Percentiles rank a stretch among this genome's conserved stretches.
These are phyloP conservation scores for Apoda limacodes DNA, from an alignment of 2,888 invertebrate genomes.

Conservation along the genomic window DNA sequence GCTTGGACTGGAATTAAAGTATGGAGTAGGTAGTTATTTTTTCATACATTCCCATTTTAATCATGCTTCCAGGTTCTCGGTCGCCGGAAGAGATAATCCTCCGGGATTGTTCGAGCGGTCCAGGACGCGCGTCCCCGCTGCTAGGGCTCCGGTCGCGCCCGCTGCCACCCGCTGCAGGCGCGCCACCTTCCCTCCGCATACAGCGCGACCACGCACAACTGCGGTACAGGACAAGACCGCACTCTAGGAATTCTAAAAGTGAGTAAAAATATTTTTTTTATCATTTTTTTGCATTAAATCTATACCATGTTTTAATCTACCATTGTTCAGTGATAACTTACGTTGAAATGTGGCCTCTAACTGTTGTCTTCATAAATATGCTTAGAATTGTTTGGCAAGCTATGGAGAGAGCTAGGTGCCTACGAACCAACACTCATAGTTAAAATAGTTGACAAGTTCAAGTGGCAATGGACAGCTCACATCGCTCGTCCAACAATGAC, in stretches of 20 bases:
- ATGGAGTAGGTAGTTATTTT: not conserved
- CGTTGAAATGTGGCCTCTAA: too few relatives aligned
- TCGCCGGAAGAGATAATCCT: slow-evolving; percentile 83
- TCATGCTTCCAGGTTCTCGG: slow-evolving; percentile 37
- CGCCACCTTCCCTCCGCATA: slow-evolving; percentile 68
- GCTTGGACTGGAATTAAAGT: too few relatives aligned
- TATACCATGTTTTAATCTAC: too few relatives aligned
- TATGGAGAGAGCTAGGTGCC: too few relatives aligned
- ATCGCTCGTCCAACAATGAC: too few relatives aligned
- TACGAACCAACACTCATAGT: too few relatives aligned
- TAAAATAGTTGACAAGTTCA: too few relatives aligned
- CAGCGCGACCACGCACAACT: slow-evolving; percentile 69
- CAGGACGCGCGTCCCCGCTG: slow-evolving; percentile 73
- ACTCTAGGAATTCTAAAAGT: slow-evolving; percentile 63
- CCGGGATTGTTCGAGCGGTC: slow-evolving; percentile 84
- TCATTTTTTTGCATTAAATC: too few relatives aligned
- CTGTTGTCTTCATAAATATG: too few relatives aligned
- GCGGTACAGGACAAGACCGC: slow-evolving; percentile 64
- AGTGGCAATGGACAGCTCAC: too few relatives aligned
- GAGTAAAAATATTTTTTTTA: slow-evolving; percentile 30
- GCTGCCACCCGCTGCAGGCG: slow-evolving; percentile 82
- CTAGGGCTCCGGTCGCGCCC: slow-evolving; percentile 69
- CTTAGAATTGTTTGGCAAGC: too few relatives aligned
- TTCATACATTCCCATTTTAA: slow-evolving; percentile 1
- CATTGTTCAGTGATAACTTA: too few relatives aligned